A percentile compares a stretch with the other conserved stretches of the same genome.
phyloP scores from a whole-genome alignment of 2,888 invertebrate genomes.

The Thalpophila matura region DNA sequence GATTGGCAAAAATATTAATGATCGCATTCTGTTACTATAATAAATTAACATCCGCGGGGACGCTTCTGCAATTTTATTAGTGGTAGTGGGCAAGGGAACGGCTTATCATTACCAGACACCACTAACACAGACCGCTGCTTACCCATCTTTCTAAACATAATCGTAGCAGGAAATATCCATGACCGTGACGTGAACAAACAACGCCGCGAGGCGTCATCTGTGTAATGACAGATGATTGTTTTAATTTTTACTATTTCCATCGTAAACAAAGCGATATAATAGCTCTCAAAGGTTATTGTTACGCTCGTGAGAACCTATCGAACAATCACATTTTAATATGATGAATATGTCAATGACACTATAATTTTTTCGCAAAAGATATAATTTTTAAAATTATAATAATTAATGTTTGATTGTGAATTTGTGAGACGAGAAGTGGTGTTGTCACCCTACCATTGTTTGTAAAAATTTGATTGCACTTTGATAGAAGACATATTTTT shows the following conservation, averaged over 20 bases:
- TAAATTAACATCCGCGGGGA: too few species aligned
- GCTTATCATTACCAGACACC: neutral
- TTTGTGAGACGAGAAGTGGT: constrained; percentile 20
- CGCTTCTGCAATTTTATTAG: too few species aligned
- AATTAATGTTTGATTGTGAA: constrained; percentile 8
- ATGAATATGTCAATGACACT: constrained; percentile 56
- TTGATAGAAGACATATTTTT: neutral
- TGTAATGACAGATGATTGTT: constrained; percentile 54
- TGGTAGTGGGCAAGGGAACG: neutral
- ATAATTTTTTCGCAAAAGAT: constrained; percentile 32
- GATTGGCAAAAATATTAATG: neutral
- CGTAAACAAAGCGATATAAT: constrained; percentile 52
- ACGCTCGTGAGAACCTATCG: constrained; percentile 46
- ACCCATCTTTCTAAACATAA: constrained; percentile 8
- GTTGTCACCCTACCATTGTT: constrained; percentile 41
- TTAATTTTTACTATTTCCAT: constrained; percentile 51
- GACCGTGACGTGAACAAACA: constrained; percentile 29
- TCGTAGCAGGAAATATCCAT: constrained; percentile 32
- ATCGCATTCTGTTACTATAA: neutral
- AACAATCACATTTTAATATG: constrained; percentile 40
- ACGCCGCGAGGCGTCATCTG: constrained; percentile 31
- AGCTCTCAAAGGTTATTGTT: constrained; percentile 53
- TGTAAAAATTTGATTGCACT: neutral
- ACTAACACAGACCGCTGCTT: neutral
- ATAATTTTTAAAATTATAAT: constrained; percentile 17